Base-by-base conservation (phyloP, 2,888 invertebrate species). In the Hemistola chrysoprasaria region DNA sequence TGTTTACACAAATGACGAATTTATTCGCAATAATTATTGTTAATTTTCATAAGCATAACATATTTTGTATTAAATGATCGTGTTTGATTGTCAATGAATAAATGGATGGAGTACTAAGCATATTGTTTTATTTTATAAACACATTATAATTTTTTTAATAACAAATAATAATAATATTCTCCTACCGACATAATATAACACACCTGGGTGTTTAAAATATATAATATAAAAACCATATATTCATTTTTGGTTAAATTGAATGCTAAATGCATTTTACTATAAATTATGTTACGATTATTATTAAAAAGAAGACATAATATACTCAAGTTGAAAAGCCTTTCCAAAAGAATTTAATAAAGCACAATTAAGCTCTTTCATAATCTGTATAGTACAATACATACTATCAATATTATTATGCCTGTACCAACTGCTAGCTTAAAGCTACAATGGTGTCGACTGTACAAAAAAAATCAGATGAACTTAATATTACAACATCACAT, bases 51-150 rank as follows among this genome's bases (percentile, higher is more conserved):
- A 26, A 22, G 16, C 8, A n/a, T n/a, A 22, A 22, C 23, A 11
- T 20, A 37, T 25, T 29, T 22, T 48, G 40, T 41, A 36, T 31
- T 36, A 40, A n/a, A n/a, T n/a, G n/a, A n/a, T n/a, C 43, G 50
- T 24, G 37, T 38, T 28, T 35, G 38, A 29, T 34, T 29, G 42
- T 40, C 40, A 31, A 41, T 52, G 50, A 56, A 53, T 53, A 53
- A 53, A 53, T 45, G 49, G 10, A 36, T 52, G 50, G 50, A 50
- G 48, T 55, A 50, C 50, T 48, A 44, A 41, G 21, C 29, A 38
- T 21, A 25, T 48, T 39, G 27, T 47, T 53, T 49, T 10, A 25
- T 30, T 49, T 48, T 40, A 39, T 39, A 35, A 3, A 16, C 16
- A 16, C 16, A 16, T 16, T 2, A 16, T 16, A 16, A 2, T 3